These are phyloP conservation scores for Martes martes DNA, from an alignment of 2,113 vertebrate species.

Conservation along the genomic window DNA sequence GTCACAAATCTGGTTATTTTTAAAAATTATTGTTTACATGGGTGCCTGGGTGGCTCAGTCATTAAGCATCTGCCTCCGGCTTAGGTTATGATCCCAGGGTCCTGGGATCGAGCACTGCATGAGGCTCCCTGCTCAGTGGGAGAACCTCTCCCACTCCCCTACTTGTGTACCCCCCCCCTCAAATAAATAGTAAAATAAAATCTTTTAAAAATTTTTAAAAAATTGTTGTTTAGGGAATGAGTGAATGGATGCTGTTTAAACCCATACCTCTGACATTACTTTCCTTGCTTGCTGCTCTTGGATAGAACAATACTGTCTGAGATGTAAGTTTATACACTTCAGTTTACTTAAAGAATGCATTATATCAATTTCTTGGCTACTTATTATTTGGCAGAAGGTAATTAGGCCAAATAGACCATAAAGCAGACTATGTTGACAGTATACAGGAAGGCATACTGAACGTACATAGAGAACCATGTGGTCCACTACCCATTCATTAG, in stretches of 20 bases:
- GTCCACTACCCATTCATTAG: neutral
- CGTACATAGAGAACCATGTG: neutral
- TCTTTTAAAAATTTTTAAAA: too few relatives aligned
- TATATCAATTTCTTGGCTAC: neutral
- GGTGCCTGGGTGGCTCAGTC: too few relatives aligned
- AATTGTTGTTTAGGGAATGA: neutral
- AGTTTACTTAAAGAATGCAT: neutral
- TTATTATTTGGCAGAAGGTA: neutral
- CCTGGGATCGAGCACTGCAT: too few relatives aligned
- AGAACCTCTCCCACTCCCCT: too few relatives aligned
- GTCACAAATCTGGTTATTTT: neutral
- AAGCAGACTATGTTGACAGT: neutral
- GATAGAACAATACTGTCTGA: neutral
- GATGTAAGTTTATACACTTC: neutral
- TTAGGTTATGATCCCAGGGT: too few relatives aligned
- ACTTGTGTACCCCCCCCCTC: too few relatives aligned
- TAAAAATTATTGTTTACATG: too few relatives aligned
- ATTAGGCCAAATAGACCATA: neutral
- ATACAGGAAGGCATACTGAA: neutral
- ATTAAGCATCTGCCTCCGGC: too few relatives aligned
- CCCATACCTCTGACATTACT: neutral
- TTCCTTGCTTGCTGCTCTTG: neutral
- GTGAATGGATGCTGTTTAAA: neutral
- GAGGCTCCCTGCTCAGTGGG: too few relatives aligned
- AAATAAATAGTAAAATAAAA: too few relatives aligned